Evolutionary conservation across 1,140 invertebrate genomes (phyloP), one percentile per base, ranked within the genome.

Genomic region (Cryptotermes secundus): DNA sequence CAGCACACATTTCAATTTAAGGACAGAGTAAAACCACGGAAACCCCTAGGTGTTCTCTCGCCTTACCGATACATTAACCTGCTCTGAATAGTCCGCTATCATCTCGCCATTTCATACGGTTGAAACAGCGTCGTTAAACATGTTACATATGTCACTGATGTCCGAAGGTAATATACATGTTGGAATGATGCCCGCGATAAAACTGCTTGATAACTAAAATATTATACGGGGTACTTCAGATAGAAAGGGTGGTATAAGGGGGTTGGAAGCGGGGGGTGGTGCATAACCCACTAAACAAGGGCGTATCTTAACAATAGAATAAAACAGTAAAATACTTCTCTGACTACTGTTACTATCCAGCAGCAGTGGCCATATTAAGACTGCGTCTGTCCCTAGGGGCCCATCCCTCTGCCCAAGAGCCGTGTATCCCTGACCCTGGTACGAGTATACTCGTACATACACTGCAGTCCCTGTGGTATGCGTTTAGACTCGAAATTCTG

Each of bases 231-330:
- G 9, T 7, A 72, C 59, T 31, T 72, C 26, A 72, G 59, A 72
- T 72, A 72, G n/a, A 26, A 7, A n/a, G 7, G 7, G 26, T 72
- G 7, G 26, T 59, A 59, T 26, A 72, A 31, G n/a, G 26, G 14
- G 7, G 31, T 12, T n/a, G 26, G 2, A 7, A n/a, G 59, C 3
- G 59, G 59, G n/a, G n/a, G n/a, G 26, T 31, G 7, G 59, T 72
- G 59, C 31, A 31, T 14, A 14, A n/a, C 59, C 26, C 59, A 72
- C 26, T 72, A 72, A 72, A 72, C 59, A 72, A 72, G 2, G n/a
- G 59, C 59, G 9, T 72, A 72, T 72, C 59, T 72, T 72, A 72
- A 72, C 59, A 72, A 72, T 72, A 72, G 31, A 72, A 72, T 72
- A 72, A 72, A 49, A 72, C 6, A n/a, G n/a, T 31, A 31, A 7